Conservation (phyloP, 1,140 invertebrate genomes). For the Nasonia vitripennis region DNA sequence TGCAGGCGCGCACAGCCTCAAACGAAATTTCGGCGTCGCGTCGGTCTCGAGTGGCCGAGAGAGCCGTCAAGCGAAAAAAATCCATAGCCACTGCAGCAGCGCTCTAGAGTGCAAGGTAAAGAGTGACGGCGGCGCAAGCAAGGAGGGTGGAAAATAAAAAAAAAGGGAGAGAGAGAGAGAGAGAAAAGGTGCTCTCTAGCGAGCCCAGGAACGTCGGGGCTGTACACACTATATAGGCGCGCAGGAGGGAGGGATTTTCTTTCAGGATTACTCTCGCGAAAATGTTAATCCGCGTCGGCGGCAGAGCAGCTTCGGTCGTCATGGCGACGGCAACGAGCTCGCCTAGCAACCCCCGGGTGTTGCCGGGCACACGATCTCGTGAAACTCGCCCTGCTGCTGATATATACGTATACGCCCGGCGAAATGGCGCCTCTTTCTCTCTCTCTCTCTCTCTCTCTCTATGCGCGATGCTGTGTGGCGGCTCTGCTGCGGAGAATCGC, state of each 20-base stretch:
- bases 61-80: slow-evolving; percentile 45
- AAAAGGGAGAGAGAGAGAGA: not conserved
- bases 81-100: slow-evolving; percentile 52
- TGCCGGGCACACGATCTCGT: slow-evolving; percentile 51
- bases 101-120: slow-evolving; percentile 25
- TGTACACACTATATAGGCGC: too few relatives aligned
- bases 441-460: not conserved
- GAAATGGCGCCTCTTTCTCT: slow-evolving; percentile 64
- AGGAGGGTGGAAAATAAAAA: slow-evolving; percentile 44
- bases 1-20: not conserved
- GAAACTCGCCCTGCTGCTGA: not conserved
- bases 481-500: not conserved
- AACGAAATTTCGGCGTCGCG: slow-evolving; percentile 69
- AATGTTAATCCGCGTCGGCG: slow-evolving; percentile 58
- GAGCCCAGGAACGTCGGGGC: not conserved
- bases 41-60: slow-evolving; percentile 64
- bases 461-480: not conserved
- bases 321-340: slow-evolving; percentile 61
- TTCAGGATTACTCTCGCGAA: slow-evolving; percentile 64
- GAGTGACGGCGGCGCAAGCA: not conserved
- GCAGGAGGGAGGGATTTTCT: slow-evolving; percentile 57
- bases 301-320: slow-evolving; percentile 59
- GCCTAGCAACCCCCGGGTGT: slow-evolving; percentile 54
- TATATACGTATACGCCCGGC: slow-evolving; percentile 45
- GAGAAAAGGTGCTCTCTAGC: not conserved